These are phyloP conservation scores for Mugil cephalus DNA, from an alignment of 2,113 vertebrate species.

Conservation along the genomic window DNA sequence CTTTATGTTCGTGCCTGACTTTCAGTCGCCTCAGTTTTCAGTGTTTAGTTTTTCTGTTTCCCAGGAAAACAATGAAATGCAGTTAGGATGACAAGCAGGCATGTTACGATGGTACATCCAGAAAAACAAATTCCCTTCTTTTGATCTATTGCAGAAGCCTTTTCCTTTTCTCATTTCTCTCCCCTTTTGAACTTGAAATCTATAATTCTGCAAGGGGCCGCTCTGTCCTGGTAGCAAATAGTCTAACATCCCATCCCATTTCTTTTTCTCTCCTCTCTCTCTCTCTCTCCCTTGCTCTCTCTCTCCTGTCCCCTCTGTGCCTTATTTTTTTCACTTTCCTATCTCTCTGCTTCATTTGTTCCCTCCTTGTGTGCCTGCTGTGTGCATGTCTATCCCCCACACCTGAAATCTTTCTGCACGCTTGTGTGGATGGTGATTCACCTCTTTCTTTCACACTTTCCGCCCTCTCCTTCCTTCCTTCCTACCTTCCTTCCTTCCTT, in stretches of 20 bases:
- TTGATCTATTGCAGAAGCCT: constrained; percentile 67
- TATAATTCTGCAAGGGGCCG: constrained; percentile 73
- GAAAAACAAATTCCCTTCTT: constrained; percentile 66
- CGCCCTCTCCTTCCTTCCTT: constrained; percentile 1
- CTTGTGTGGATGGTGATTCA: constrained; percentile 52
- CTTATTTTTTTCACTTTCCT: constrained; percentile 36
- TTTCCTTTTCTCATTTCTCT: constrained; percentile 70
- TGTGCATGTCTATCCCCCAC: constrained; percentile 47
- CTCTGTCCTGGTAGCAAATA: constrained; percentile 73
- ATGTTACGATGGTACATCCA: constrained; percentile 63
- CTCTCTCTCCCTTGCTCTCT: constrained; percentile 25
- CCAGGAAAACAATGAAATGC: constrained; percentile 55
- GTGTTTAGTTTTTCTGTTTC: constrained; percentile 46
- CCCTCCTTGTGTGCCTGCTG: constrained; percentile 56
- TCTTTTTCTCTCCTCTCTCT: constrained; percentile 60
- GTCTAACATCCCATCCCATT: constrained; percentile 78
- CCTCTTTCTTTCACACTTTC: constrained; percentile 37
- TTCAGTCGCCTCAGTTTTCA: constrained; percentile 21
- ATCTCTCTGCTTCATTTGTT: constrained; percentile 55
- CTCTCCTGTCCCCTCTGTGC: constrained; percentile 21
- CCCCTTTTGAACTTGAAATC: constrained; percentile 75
- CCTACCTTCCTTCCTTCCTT: constrained; percentile 4
- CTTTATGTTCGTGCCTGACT: constrained; percentile 40
- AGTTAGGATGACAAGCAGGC: constrained; percentile 62
- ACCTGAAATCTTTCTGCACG: constrained; percentile 59